Conservation (phyloP, 2,888 invertebrate species). For the Pemphredon lugubris region DNA sequence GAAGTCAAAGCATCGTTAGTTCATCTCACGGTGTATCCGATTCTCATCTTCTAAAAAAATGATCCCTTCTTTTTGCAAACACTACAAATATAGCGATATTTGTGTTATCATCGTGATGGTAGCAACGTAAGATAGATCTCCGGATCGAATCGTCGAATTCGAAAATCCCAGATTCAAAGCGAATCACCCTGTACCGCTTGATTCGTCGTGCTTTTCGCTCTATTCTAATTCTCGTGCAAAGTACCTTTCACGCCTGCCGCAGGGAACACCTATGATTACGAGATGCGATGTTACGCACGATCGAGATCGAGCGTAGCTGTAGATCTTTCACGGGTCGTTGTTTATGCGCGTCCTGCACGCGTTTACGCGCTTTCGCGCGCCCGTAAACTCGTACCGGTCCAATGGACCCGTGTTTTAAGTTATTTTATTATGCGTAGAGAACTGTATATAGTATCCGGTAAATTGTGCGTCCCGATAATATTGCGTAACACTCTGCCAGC, state of each 20-base stretch:
- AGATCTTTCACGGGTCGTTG: conserved; percentile 10
- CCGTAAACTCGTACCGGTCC: too few species aligned
- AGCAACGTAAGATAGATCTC: background rate
- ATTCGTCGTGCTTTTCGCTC: too few species aligned
- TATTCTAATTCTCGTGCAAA: conserved; percentile 9
- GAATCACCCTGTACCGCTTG: too few species aligned
- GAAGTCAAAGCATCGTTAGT: too few species aligned
- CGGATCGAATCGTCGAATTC: background rate
- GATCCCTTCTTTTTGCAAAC: background rate
- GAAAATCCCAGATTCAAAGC: too few species aligned
- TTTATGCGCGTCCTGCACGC: conserved; percentile 2
- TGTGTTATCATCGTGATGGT: background rate
- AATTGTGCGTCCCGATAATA: background rate
- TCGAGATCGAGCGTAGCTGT: conserved; percentile 27
- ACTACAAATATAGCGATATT: background rate
- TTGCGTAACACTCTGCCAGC: background rate
- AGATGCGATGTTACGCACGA: conserved; percentile 16
- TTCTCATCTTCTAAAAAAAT: too few species aligned
- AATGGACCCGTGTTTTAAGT: background rate
- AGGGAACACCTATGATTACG: conserved; percentile 34
- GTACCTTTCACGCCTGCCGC: conserved; percentile 38
- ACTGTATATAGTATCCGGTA: background rate
- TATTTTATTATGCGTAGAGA: background rate
- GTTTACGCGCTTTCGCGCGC: conserved; percentile 1
- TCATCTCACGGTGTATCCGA: too few species aligned